phyloP scores from a whole-genome alignment of 35 echinoderm and acorn worm species.

The Apostichopus californicus region DNA sequence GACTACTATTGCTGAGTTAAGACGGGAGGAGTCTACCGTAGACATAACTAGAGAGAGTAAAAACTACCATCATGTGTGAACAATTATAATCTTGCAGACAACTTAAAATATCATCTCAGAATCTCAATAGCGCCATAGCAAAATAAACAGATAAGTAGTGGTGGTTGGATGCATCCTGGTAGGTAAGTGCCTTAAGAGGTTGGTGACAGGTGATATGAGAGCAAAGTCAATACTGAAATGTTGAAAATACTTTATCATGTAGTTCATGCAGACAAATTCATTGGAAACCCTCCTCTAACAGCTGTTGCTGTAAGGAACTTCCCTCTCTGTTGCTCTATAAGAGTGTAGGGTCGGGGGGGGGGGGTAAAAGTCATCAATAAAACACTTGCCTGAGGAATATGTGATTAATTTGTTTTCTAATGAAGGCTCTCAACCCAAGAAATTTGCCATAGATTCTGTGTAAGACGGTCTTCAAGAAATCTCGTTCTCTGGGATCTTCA shows the following conservation, averaged over 20 bases:
- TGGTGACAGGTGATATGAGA: conserved; percentile 12
- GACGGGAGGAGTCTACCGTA: too few species aligned
- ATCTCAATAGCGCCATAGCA: background rate
- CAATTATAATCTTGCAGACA: too few species aligned
- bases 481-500: conserved; percentile 97
- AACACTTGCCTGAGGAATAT: conserved; percentile 98
- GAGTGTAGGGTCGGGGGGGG: background rate
- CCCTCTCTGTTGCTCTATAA: background rate
- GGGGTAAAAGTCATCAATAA: background rate
- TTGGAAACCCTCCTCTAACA: background rate
- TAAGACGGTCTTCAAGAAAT: conserved; percentile 99
- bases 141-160: background rate
- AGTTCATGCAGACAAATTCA: background rate
- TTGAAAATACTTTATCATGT: background rate
- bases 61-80: too few species aligned
- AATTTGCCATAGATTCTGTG: conserved; percentile 99
- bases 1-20: too few species aligned
- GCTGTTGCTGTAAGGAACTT: background rate
- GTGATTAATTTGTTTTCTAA: conserved; percentile 99
- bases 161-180: background rate
- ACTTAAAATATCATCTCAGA: background rate
- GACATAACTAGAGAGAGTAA: too few species aligned
- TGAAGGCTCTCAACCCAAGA: conserved; percentile 98
- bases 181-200: background rate
- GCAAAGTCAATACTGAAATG: background rate